phyloP scores from a whole-genome alignment of 1,140 invertebrate genomes.

The Diorhabda elongata region DNA sequence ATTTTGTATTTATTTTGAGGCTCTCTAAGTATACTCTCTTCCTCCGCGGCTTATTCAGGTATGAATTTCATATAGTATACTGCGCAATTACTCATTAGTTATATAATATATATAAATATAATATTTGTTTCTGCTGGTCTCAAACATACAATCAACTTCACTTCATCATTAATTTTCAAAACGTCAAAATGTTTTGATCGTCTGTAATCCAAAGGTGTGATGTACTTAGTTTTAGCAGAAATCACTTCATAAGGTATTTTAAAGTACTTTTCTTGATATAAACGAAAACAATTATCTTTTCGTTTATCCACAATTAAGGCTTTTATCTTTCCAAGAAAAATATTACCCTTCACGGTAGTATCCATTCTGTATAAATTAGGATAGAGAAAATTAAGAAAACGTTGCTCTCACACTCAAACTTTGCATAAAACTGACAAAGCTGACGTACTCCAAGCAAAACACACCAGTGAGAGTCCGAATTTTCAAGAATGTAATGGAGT shows the following conservation, averaged over 20 bases:
- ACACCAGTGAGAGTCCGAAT: no score
- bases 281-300: constrained; percentile 31
- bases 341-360: background rate
- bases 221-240: constrained; percentile 23
- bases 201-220: constrained; percentile 26
- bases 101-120: no score
- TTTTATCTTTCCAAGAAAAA: constrained; percentile 24
- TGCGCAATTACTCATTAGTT: background rate
- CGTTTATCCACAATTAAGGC: constrained; percentile 20
- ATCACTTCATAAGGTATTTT: constrained; percentile 23
- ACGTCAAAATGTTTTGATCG: background rate
- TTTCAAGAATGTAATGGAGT: no score
- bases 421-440: constrained; percentile 20
- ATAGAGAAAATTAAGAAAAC: background rate
- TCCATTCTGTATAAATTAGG: background rate
- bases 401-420: background rate
- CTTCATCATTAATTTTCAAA: background rate
- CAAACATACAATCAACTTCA: no score
- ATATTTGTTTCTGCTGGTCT: no score
- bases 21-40: no score
- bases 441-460: background rate
- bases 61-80: background rate
- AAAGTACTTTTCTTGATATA: constrained; percentile 26
- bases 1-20: no score
- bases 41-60: background rate